These are phyloP conservation scores for Erethizon dorsatum DNA, from an alignment of 2,797 vertebrate genomes.

Conservation along the genomic window DNA sequence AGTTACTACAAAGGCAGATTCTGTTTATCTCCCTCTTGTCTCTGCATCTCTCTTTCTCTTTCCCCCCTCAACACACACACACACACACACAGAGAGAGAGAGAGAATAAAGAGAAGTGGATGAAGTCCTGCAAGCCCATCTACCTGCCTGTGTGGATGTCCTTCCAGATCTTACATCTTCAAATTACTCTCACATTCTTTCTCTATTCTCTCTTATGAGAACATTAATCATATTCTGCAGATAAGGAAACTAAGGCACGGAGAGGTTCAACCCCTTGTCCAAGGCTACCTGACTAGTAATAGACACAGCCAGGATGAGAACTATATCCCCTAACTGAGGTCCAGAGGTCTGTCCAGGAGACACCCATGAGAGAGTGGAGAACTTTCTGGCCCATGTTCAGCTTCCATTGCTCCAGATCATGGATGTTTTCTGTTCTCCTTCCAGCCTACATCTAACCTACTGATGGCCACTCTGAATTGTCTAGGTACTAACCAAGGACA, in stretches of 20 bases:
- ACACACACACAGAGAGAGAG: neutral
- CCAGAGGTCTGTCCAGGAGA: neutral
- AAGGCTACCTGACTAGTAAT: neutral
- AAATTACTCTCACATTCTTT: neutral
- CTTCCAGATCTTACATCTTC: neutral
- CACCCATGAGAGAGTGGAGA: no score
- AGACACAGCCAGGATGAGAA: neutral
- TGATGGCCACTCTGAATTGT: neutral
- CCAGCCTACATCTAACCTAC: neutral
- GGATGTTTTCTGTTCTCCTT: neutral
- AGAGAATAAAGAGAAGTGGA: neutral
- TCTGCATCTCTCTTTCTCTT: neutral
- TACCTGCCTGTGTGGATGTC: neutral
- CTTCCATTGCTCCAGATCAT: neutral
- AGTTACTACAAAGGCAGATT: constrained; percentile 9
- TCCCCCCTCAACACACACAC: neutral
- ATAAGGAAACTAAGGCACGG: constrained; percentile 27
- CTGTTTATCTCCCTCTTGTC: neutral
- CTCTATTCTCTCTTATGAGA: neutral
- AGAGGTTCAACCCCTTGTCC: neutral
- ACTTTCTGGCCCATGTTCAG: neutral
- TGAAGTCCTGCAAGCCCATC: neutral
- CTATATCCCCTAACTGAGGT: neutral
- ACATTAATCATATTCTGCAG: neutral
- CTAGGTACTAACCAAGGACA: neutral